Percentiles rank a stretch among this genome's conserved stretches.
phyloP scores from a whole-genome alignment of 2,797 vertebrate species.

The Pipistrellus nathusii region DNA sequence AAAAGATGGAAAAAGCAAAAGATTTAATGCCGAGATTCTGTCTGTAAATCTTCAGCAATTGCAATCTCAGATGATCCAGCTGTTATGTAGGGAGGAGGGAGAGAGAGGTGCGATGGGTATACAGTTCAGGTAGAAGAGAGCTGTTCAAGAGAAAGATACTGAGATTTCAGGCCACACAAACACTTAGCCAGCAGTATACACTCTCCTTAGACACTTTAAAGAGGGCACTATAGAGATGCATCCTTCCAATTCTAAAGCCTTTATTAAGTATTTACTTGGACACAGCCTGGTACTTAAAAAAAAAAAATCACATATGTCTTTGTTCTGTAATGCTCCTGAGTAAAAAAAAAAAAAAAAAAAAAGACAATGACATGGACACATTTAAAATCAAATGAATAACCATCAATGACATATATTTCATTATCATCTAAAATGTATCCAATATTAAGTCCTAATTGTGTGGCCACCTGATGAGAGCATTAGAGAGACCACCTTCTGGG shows the following conservation, averaged over 20 bases:
- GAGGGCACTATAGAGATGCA: not conserved
- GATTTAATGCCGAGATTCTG: conserved; percentile 21
- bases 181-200: not conserved
- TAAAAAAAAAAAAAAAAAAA: not conserved
- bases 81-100: not conserved
- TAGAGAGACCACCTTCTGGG: not conserved
- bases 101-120: not conserved
- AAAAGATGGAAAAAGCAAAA: conserved; percentile 47
- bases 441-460: not conserved
- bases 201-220: not conserved
- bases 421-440: not conserved
- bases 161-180: not conserved
- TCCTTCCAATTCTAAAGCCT: not conserved
- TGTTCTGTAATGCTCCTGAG: not conserved
- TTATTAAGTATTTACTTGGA: not conserved
- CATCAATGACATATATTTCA: not conserved
- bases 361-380: not conserved
- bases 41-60: conserved; percentile 41
- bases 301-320: not conserved
- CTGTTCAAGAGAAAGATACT: not conserved
- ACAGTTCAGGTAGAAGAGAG: not conserved
- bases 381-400: conserved; percentile 14
- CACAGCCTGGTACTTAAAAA: not conserved
- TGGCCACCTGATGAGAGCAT: not conserved
- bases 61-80: not conserved